These are phyloP conservation scores for Thymelicus acteon DNA, from an alignment of 2,888 invertebrate genomes.

Conservation along the genomic window DNA sequence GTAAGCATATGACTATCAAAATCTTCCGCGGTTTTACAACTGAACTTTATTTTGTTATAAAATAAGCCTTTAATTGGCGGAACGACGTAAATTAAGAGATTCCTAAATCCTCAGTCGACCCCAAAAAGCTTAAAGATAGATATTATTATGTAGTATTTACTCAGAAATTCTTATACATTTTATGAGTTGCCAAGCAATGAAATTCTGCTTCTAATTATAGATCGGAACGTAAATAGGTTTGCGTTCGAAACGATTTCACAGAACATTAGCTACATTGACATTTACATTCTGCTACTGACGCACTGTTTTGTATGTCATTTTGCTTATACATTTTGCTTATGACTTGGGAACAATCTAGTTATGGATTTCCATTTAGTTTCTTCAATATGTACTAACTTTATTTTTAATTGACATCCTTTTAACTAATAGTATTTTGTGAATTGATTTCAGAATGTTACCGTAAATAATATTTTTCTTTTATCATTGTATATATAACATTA, in stretches of 20 bases:
- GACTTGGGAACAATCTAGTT: too few relatives aligned
- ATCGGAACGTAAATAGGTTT: neutral
- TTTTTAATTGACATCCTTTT: neutral
- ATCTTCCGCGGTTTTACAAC: conserved; percentile 1
- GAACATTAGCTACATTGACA: neutral
- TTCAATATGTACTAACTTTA: neutral
- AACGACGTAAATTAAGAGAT: too few relatives aligned
- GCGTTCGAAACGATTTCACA: neutral
- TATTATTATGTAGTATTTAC: too few relatives aligned
- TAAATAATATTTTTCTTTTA: neutral
- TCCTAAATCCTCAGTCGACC: too few relatives aligned
- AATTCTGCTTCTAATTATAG: neutral
- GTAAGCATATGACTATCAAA: too few relatives aligned
- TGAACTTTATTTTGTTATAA: neutral
- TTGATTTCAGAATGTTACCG: neutral
- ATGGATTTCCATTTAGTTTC: neutral
- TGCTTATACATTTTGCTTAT: too few relatives aligned
- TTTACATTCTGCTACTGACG: too few relatives aligned
- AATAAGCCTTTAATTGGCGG: neutral
- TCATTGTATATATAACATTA: too few relatives aligned
- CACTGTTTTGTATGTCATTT: too few relatives aligned
- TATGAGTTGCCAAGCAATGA: neutral
- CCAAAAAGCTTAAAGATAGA: too few relatives aligned
- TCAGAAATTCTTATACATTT: neutral
- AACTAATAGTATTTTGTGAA: neutral